Base-by-base conservation (phyloP, 2,797 vertebrate species). In the Poeciliopsis presidionis region DNA sequence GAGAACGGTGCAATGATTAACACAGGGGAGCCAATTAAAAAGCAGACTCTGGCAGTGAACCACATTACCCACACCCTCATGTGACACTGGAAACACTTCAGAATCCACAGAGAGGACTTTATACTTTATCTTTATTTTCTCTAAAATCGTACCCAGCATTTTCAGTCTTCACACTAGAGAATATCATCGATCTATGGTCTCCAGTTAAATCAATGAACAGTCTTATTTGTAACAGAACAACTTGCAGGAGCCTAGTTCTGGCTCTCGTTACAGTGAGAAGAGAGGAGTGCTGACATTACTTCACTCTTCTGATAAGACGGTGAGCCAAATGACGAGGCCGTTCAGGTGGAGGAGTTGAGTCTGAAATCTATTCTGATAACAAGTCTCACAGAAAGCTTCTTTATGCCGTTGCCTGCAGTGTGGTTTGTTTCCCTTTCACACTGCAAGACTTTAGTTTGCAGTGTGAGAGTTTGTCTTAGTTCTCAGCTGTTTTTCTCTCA, bases 1-100 rank as follows among this genome's bases (percentile, higher is more conserved):
- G 88, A 93, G 90, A 93, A 87, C 87, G 92, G 89, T 92, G 90
- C 93, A 87, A 92, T 93, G 91, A 94, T 94, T 93, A 95, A 86
- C 95, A 94, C 95, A 94, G 88, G 91, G 95, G 94, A 95, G 90
- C 95, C 94, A 96, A 96, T 96, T 95, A 96, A 94, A 95, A 92
- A 87, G 3, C 83, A 88, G 85, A 89, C 88, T 93, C 93, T 93
- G 95, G 94, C 90, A 91, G 92, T 83, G 81, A 86, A 90, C 91
- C 84, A 83, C 85, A 87, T 91, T 92, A 89, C 73, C 80, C 91
- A 83, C 90, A 90, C 92, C 91, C 92, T 93, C 86, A 82, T 89
- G 89, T 92, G 89, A 94, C 77, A 85, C 84, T 92, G 88, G 90
- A 92, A 93, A 91, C 79, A 81, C 89, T 90, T 91, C 90, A 92